Evolutionary conservation across 53 echinoderm and acorn worm genomes (phyloP).

Genomic region (Holothuria scabra): DNA sequence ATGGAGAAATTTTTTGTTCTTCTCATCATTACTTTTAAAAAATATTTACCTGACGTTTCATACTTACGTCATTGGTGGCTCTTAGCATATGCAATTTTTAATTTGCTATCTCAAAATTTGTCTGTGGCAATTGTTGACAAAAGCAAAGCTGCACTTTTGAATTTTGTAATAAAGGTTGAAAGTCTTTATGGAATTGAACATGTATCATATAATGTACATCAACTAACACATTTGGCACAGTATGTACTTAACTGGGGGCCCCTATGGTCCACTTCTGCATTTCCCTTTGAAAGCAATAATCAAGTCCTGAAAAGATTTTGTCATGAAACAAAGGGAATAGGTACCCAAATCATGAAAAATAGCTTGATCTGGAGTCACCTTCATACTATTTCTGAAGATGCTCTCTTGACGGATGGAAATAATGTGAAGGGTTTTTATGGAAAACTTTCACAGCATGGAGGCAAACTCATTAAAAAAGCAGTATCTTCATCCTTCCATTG

Average conservation of each 20-base stretch:
- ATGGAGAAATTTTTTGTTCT: constrained; percentile 29
- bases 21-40: background rate
- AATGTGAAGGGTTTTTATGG: background rate
- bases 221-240: constrained; percentile 55
- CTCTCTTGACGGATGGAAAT: background rate
- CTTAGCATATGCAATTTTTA: constrained; percentile 28
- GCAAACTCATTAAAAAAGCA: background rate
- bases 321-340: no score
- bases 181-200: constrained; percentile 55
- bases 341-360: constrained; percentile 42
- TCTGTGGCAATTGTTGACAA: constrained; percentile 29
- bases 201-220: constrained; percentile 63
- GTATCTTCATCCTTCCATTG: background rate
- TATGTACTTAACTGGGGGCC: constrained; percentile 65
- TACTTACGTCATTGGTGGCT: constrained; percentile 42
- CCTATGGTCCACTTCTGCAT: no score
- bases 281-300: constrained; percentile 64
- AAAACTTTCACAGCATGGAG: background rate
- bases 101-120: background rate
- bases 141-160: constrained; percentile 32
- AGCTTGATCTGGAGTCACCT: background rate
- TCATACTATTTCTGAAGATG: background rate
- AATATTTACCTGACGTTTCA: background rate
- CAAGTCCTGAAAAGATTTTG: constrained; percentile 43
- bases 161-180: constrained; percentile 64